A percentile compares a stretch with the other conserved stretches of the same genome.
Conservation (phyloP, 2,113 vertebrate genomes). For the Leptobrachium ailaonicum region DNA sequence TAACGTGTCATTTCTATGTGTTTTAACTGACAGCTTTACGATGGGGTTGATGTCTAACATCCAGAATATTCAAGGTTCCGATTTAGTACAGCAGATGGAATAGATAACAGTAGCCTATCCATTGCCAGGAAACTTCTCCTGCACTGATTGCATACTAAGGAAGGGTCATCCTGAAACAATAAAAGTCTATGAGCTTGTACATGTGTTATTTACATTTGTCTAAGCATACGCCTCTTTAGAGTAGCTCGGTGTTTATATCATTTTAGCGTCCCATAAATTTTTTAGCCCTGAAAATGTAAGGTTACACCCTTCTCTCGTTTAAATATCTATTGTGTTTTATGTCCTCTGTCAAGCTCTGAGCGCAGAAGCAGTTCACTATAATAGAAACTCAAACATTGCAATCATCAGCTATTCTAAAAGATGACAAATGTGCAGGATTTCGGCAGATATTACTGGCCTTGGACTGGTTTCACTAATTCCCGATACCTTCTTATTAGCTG, state of each 20-base stretch:
- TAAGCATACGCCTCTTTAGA: conserved; percentile 8
- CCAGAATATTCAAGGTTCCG: background rate
- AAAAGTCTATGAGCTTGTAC: conserved; percentile 17
- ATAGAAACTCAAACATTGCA: conserved; percentile 38
- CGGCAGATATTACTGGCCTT: conserved; percentile 30
- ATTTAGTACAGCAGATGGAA: conserved; percentile 20
- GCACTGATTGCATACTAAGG: conserved; percentile 1
- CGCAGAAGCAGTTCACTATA: conserved; percentile 34
- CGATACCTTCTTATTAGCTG: conserved; percentile 42
- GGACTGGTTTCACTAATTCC: conserved; percentile 50
- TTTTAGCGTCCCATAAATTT: conserved; percentile 27
- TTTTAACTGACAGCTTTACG: too few species aligned
- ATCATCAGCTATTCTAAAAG: conserved; percentile 48
- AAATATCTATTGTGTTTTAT: conserved; percentile 37
- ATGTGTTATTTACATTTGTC: conserved; percentile 35
- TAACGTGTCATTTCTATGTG: too few species aligned
- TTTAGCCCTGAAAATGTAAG: conserved; percentile 9
- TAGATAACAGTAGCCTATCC: conserved; percentile 25
- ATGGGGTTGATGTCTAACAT: too few species aligned
- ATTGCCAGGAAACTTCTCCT: conserved; percentile 9
- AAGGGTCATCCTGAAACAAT: conserved; percentile 17
- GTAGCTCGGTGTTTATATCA: conserved; percentile 10
- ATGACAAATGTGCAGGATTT: conserved; percentile 43
- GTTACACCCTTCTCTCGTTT: conserved; percentile 20
- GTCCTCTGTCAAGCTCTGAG: conserved; percentile 24